Evolutionary conservation across 2,888 invertebrate species (phyloP).

Genomic region (Leucophenga maculata): DNA sequence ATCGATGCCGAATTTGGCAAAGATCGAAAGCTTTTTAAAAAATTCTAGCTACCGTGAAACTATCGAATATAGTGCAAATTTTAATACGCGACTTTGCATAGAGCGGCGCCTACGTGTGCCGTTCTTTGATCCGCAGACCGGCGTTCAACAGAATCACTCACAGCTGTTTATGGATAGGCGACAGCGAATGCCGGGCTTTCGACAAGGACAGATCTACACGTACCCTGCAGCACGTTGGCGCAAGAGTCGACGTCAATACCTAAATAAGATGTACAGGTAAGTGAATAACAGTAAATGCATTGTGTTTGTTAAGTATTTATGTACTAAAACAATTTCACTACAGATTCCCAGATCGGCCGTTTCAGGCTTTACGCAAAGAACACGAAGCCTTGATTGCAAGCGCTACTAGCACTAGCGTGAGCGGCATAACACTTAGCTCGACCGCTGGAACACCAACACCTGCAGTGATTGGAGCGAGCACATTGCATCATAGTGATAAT

Average conservation of each 20-base stretch:
- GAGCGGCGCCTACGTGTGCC: constrained; percentile 94
- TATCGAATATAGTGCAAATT: constrained; percentile 93
- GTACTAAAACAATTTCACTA: constrained; percentile 26
- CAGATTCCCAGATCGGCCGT: constrained; percentile 71
- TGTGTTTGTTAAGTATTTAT: neutral
- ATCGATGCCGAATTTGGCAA: constrained; percentile 80
- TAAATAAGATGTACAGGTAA: constrained; percentile 73
- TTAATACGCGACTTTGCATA: constrained; percentile 91
- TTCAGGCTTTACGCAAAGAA: constrained; percentile 70
- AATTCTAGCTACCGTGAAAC: constrained; percentile 92
- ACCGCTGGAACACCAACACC: constrained; percentile 50
- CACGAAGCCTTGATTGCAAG: constrained; percentile 61
- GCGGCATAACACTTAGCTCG: neutral
- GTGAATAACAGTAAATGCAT: constrained; percentile 18
- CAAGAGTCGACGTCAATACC: constrained; percentile 89
- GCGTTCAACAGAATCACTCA: constrained; percentile 95
- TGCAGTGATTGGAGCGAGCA: constrained; percentile 37
- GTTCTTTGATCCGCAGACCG: constrained; percentile 97
- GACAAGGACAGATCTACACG: constrained; percentile 92
- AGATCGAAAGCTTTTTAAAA: constrained; percentile 87
- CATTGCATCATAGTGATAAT: constrained; percentile 50
- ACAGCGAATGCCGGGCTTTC: constrained; percentile 91
- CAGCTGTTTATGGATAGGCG: constrained; percentile 89
- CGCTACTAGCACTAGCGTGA: neutral
- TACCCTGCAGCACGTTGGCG: constrained; percentile 94